Evolutionary conservation across 2,797 vertebrate species (phyloP).

Genomic region (Melanotaenia boesemani): DNA sequence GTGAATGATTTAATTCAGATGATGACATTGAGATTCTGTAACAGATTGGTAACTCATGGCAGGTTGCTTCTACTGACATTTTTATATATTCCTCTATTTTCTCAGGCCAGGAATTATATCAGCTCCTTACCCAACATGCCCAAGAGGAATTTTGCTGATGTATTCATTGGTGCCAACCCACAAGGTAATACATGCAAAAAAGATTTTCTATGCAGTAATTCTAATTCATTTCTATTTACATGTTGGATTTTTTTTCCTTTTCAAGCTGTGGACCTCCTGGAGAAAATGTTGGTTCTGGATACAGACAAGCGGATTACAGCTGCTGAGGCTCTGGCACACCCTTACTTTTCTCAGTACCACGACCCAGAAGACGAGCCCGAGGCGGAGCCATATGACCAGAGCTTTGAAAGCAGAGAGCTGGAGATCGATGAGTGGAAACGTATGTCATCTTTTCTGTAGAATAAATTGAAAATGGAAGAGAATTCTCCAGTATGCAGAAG

Average conservation of each 20-base stretch:
- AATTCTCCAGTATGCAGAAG: no score
- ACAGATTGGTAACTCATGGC: conserved; percentile 19
- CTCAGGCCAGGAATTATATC: conserved; percentile 97
- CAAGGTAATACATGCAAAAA: conserved; percentile 81
- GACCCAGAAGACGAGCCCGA: conserved; percentile 97
- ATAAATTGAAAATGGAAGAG: background rate
- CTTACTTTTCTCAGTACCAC: conserved; percentile 95
- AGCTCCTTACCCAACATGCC: conserved; percentile 95
- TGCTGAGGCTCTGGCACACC: conserved; percentile 91
- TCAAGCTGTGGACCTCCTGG: conserved; percentile 95
- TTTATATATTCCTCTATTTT: conserved; percentile 18
- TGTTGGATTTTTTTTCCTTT: background rate
- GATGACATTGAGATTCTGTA: background rate
- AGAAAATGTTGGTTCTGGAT: conserved; percentile 99
- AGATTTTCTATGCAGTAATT: background rate
- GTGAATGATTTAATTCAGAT: background rate
- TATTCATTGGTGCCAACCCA: conserved; percentile 98
- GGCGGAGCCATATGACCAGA: conserved; percentile 97
- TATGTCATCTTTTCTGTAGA: conserved; percentile 66
- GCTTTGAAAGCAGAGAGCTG: conserved; percentile 96
- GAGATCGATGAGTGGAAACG: conserved; percentile 99
- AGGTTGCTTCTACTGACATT: conserved; percentile 35
- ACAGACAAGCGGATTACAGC: conserved; percentile 97
- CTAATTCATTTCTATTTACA: conserved; percentile 1
- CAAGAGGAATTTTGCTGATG: conserved; percentile 97